Conservation (phyloP, 2,797 vertebrate genomes). For the Scleropages formosus region DNA sequence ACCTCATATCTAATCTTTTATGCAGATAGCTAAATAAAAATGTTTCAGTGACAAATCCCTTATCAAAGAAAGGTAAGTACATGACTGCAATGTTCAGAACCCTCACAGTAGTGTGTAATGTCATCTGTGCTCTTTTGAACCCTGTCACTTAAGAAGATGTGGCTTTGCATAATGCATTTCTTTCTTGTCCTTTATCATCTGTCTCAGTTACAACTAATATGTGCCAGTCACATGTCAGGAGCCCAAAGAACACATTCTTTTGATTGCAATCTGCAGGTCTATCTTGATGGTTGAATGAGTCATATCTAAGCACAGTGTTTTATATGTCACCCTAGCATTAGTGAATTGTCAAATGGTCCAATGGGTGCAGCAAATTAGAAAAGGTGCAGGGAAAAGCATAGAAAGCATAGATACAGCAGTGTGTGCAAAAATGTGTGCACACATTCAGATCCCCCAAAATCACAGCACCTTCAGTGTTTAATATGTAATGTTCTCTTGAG, state of each 20-base stretch:
- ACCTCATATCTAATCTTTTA: not conserved
- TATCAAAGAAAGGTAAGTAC: not conserved
- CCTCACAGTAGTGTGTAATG: not conserved
- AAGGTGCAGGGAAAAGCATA: not conserved
- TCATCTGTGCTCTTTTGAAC: conserved; percentile 2
- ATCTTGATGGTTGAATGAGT: not conserved
- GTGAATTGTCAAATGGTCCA: not conserved
- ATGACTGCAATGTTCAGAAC: not conserved
- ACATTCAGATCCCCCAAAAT: not conserved
- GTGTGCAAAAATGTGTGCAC: not conserved
- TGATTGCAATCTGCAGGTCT: not conserved
- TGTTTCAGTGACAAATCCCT: not conserved
- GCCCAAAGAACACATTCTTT: not conserved
- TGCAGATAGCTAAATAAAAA: not conserved
- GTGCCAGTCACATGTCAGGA: conserved; percentile 1
- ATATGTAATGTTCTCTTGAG: not conserved
- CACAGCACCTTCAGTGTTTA: not conserved
- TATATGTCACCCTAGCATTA: not conserved
- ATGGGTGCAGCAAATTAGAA: not conserved
- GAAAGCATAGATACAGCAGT: not conserved
- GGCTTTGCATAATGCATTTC: conserved; percentile 35
- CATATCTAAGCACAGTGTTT: conserved; percentile 7
- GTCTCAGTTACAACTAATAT: conserved; percentile 29
- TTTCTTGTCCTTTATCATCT: not conserved
- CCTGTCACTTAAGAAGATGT: conserved; percentile 25